These are phyloP conservation scores for Sylvia borin DNA, from an alignment of 2,797 vertebrate species.

Conservation along the genomic window DNA sequence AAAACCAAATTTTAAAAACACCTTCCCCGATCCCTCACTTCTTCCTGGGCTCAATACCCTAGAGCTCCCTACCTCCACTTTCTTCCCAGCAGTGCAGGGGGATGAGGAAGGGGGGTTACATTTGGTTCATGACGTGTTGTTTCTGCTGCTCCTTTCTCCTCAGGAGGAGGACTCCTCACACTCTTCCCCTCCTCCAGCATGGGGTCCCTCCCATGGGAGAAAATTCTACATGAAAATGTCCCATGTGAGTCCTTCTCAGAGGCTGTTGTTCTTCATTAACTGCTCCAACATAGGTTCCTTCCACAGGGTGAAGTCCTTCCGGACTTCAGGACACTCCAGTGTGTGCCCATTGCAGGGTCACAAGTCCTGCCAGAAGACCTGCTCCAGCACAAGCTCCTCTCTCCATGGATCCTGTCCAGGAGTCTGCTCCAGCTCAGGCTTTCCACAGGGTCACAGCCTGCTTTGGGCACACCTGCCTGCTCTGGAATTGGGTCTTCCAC, in stretches of 20 bases:
- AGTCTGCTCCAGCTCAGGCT: neutral
- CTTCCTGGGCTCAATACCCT: neutral
- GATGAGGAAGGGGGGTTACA: rapidly evolving
- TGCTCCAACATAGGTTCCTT: neutral
- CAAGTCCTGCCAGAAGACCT: neutral
- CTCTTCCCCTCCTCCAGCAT: neutral
- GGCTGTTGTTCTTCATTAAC: neutral
- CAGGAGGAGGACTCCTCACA: neutral
- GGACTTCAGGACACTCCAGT: neutral
- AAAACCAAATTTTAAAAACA: neutral
- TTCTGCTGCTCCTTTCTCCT: neutral
- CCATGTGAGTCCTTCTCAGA: neutral
- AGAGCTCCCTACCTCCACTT: neutral
- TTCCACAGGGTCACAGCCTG: neutral
- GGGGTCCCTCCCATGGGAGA: neutral
- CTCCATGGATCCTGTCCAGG: neutral
- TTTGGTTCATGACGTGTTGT: rapidly evolving
- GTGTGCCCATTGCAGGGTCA: neutral
- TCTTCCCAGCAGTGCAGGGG: neutral
- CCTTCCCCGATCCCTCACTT: neutral
- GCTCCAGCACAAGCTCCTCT: neutral
- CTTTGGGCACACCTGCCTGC: neutral
- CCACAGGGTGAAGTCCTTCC: neutral
- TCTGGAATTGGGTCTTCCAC: rapidly evolving
- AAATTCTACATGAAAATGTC: neutral